Conservation (phyloP, 2,888 invertebrate species). For the Drepana falcataria region DNA sequence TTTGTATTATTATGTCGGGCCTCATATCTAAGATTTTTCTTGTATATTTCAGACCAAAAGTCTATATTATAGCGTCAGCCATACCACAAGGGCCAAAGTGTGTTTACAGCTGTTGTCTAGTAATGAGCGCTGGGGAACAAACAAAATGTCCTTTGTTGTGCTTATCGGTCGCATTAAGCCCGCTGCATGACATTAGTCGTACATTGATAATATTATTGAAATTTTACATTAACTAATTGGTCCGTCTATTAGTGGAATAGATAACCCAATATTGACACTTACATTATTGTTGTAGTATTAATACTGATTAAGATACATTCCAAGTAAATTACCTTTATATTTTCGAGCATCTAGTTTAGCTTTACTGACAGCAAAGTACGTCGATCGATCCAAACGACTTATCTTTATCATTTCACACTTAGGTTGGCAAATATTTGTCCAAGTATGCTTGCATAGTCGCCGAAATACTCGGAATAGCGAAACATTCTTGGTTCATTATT, state of each 20-base stretch:
- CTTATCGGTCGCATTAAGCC: not conserved
- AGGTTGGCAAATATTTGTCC: not conserved
- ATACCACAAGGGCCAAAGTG: too few relatives aligned
- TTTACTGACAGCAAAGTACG: not conserved
- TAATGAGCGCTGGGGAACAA: too few relatives aligned
- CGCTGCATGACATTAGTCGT: not conserved
- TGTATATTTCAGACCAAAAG: too few relatives aligned
- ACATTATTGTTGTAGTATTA: not conserved
- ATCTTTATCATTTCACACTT: not conserved
- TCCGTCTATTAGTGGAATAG: constrained; percentile 8
- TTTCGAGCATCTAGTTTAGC: too few relatives aligned
- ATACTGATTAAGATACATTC: not conserved
- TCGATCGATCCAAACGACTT: constrained; percentile 4
- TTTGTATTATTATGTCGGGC: too few relatives aligned
- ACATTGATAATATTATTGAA: not conserved
- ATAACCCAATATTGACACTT: constrained; percentile 11
- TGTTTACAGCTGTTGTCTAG: too few relatives aligned
- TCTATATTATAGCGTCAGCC: too few relatives aligned
- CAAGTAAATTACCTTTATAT: too few relatives aligned
- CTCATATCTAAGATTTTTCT: too few relatives aligned
- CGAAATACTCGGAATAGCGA: not conserved
- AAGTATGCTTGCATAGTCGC: not conserved
- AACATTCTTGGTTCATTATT: too few relatives aligned
- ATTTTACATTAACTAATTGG: not conserved
- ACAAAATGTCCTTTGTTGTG: not conserved